Evolutionary conservation across 2,888 invertebrate species (phyloP).

Genomic region (Athripsodes cinereus): DNA sequence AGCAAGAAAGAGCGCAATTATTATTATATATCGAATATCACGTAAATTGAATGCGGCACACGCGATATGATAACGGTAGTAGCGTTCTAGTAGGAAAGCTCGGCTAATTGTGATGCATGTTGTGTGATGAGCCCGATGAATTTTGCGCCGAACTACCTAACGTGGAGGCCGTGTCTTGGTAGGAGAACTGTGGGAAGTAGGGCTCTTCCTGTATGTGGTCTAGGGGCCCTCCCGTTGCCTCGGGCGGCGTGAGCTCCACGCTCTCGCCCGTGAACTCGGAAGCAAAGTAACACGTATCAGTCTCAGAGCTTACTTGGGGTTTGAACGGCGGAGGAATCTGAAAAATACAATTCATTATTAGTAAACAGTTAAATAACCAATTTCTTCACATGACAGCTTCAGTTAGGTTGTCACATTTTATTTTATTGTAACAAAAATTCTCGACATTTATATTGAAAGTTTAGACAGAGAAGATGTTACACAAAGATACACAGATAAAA

Average conservation of each 20-base stretch:
- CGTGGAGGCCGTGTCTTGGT: constrained; percentile 64
- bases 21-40: background rate
- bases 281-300: constrained; percentile 97
- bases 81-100: background rate
- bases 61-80: background rate
- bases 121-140: constrained; percentile 52
- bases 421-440: background rate
- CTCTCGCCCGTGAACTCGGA: constrained; percentile 97
- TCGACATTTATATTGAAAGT: background rate
- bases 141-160: constrained; percentile 57
- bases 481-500: too few species aligned
- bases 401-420: too few species aligned
- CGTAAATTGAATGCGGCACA: background rate
- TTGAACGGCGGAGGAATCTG: constrained; percentile 91
- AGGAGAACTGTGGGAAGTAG: constrained; percentile 77
- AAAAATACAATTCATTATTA: constrained; percentile 7
- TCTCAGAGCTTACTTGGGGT: constrained; percentile 90
- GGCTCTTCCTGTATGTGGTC: constrained; percentile 66
- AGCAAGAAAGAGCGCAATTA: background rate
- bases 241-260: constrained; percentile 93
- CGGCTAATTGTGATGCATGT: constrained; percentile 42
- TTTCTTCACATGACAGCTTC: too few species aligned
- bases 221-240: constrained; percentile 49
- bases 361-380: too few species aligned
- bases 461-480: too few species aligned